Conservation (phyloP, 2,888 invertebrate genomes). For the Torymus auratus region DNA sequence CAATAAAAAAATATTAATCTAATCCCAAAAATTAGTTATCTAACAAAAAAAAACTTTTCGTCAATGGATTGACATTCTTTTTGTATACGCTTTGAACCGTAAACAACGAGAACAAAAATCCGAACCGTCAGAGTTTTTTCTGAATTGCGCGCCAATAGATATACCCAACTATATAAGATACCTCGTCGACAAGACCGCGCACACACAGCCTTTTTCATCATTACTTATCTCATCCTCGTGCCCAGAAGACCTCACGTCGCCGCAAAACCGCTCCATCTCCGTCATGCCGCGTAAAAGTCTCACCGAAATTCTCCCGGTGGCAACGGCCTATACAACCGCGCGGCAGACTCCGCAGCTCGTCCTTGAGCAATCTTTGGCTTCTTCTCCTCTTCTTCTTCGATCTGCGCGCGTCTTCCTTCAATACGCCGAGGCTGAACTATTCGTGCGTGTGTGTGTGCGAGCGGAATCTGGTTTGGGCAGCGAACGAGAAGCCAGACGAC, state of each 20-base stretch:
- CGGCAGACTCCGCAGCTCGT: not conserved
- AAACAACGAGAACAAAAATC: too few species aligned
- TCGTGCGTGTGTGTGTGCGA: not conserved
- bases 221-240: not conserved
- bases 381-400: not conserved
- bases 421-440: too few species aligned
- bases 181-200: slow-evolving; percentile 1
- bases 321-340: slow-evolving; percentile 8
- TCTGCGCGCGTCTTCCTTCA: not conserved
- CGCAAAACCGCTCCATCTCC: not conserved
- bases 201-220: slow-evolving; percentile 34
- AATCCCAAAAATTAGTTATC: too few species aligned
- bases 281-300: not conserved
- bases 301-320: slow-evolving; percentile 13
- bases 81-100: too few species aligned
- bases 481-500: not conserved
- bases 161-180: not conserved
- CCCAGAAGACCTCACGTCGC: too few species aligned
- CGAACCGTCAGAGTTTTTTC: too few species aligned
- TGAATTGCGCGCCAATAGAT: too few species aligned
- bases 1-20: too few species aligned
- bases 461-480: slow-evolving; percentile 44
- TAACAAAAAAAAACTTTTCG: too few species aligned
- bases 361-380: slow-evolving; percentile 35
- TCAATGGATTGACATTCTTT: too few species aligned